Evolutionary conservation across 2,797 vertebrate species (phyloP).

Genomic region (Balearica regulorum): DNA sequence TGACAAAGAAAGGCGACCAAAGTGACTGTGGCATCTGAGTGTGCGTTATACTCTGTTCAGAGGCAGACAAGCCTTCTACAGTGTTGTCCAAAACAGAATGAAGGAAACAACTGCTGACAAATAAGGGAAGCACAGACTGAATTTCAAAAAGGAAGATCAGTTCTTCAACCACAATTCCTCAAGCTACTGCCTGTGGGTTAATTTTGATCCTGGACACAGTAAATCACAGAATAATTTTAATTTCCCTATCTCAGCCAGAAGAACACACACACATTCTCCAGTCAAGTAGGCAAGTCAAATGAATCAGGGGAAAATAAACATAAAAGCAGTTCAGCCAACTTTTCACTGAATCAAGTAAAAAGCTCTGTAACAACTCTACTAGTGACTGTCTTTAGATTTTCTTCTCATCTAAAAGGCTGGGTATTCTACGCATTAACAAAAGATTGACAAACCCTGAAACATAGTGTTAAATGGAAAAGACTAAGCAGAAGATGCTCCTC

Average conservation of each 20-base stretch:
- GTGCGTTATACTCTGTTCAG: background rate
- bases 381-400: background rate
- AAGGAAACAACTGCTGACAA: background rate
- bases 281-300: background rate
- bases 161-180: background rate
- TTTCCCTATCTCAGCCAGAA: background rate
- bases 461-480: background rate
- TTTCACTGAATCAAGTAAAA: background rate
- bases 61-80: background rate
- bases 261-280: background rate
- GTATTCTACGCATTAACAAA: background rate
- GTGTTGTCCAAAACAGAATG: background rate
- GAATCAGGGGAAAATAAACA: background rate
- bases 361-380: background rate
- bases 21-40: background rate
- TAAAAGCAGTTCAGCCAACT: background rate
- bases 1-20: background rate
- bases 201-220: background rate
- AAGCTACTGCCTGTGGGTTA: background rate
- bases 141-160: background rate
- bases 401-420: background rate
- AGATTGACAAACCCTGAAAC: background rate
- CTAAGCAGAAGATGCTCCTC: background rate
- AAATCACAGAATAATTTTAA: background rate
- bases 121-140: background rate